Base-by-base conservation (phyloP, 2,797 vertebrate species). In the Aselliscus stoliczkanus region DNA sequence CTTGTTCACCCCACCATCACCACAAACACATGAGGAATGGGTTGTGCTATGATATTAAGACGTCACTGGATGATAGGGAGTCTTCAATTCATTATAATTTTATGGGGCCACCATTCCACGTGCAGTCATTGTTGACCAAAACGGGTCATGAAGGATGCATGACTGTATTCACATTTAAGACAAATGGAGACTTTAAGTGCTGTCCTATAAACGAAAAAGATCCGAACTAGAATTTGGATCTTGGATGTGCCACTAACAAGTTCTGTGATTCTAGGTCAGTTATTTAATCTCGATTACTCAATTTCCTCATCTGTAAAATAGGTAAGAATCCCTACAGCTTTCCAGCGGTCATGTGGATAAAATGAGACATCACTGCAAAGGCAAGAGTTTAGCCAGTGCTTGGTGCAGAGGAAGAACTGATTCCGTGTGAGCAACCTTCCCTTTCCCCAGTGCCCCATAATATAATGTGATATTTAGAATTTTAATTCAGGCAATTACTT, bases 401-500 rank as follows among this genome's bases (percentile, higher is more conserved):
- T 13, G 31, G 64, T 29, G 56, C 13, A 62, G 88, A 82, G 73
- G 86, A 75, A 80, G 64, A 84, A 56, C 47, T 62, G 92, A 95
- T 87, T 50, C 37, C 81, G 60, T 47, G 44, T 27, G 69, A 81
- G 44, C 44, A 88, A 34, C 47, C 34, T 52, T 52, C n/a, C 44
- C 90, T 62, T 87, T 96, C 96, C 97, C 96, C 54, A 29, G 75
- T 83, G 93, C 67, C 60, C 56, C 79, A 44, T 91, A 73, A 94
- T 52, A 92, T 67, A 88, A 97, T 94, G 75, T 79, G 90, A 94
- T 95, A 96, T 93, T 97, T 94, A 77, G 83, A 97, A 95, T 96
- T 96, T 96, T 97, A 96, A 97, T 93, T 97, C 95, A 88, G 87
- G 95, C 96, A 97, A 97, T 97, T 97, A 97, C 94, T 97, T 97